Percentiles rank a stretch among this genome's conserved stretches.
Conservation (phyloP, 2,113 vertebrate genomes). For the Tragulus kanchil region DNA sequence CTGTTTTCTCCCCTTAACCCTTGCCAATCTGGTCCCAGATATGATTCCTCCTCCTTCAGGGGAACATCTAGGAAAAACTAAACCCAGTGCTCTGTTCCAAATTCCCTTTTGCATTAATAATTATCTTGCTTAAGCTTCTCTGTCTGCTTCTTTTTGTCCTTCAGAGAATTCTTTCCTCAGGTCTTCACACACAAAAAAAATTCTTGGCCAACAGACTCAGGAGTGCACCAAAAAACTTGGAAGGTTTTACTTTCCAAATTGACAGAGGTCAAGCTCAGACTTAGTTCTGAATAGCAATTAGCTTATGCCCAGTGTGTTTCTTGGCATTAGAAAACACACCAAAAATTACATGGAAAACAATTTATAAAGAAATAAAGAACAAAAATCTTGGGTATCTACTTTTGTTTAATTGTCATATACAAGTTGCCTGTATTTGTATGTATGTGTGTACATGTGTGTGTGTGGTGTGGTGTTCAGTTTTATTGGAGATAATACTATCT, state of each 20-base stretch:
- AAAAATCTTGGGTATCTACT: neutral
- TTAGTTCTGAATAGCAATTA: neutral
- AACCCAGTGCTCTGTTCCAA: neutral
- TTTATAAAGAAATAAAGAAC: neutral
- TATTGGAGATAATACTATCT: neutral
- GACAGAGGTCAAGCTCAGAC: neutral
- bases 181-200: neutral
- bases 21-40: neutral
- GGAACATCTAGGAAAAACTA: neutral
- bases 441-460: neutral
- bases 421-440: neutral
- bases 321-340: neutral
- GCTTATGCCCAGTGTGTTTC: neutral
- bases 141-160: no score
- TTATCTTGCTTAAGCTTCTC: neutral
- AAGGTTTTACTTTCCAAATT: neutral
- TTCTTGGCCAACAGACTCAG: neutral
- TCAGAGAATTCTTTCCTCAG: neutral
- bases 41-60: neutral
- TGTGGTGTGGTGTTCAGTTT: neutral
- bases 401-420: neutral
- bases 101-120: neutral
- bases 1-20: neutral
- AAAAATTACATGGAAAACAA: neutral
- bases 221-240: neutral